These are phyloP conservation scores for Itoplectis maculator DNA, from an alignment of 2,888 invertebrate species.

Conservation along the genomic window DNA sequence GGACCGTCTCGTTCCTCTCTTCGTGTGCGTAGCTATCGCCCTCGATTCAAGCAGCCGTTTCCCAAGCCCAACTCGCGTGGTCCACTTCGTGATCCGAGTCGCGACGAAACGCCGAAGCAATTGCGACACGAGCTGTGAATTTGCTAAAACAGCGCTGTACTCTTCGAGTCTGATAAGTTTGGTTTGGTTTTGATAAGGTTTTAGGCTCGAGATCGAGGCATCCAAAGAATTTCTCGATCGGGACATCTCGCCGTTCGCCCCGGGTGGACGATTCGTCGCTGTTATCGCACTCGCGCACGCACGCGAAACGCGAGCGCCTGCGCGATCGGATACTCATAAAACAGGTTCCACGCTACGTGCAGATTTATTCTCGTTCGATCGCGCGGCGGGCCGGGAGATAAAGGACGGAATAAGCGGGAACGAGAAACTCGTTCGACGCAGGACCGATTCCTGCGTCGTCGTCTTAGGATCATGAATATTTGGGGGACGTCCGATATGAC, in stretches of 20 bases:
- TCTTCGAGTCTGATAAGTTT: too few relatives aligned
- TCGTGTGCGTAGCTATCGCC: conserved; percentile 32
- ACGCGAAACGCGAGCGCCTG: conserved; percentile 15
- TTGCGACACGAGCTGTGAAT: too few relatives aligned
- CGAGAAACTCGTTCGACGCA: conserved; percentile 14
- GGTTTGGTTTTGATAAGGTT: too few relatives aligned
- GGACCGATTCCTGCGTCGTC: not conserved
- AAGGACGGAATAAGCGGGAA: conserved; percentile 37
- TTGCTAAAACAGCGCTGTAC: too few relatives aligned
- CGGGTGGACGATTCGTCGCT: conserved; percentile 53
- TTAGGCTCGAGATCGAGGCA: conserved; percentile 29
- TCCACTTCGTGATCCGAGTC: too few relatives aligned
- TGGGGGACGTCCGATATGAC: not conserved
- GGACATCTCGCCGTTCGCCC: conserved; percentile 46
- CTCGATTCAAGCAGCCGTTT: conserved; percentile 46
- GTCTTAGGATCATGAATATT: not conserved
- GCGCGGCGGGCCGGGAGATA: conserved; percentile 35
- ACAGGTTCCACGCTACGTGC: conserved; percentile 61
- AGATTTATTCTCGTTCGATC: conserved; percentile 64
- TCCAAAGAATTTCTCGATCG: conserved; percentile 56
- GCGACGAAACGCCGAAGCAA: too few relatives aligned
- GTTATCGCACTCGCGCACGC: conserved; percentile 59
- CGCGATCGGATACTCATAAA: conserved; percentile 63
- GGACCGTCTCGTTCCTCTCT: too few relatives aligned
- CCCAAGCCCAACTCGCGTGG: too few relatives aligned